Evolutionary conservation across 2,888 invertebrate genomes (phyloP).

Genomic region (Cabera pusaria): DNA sequence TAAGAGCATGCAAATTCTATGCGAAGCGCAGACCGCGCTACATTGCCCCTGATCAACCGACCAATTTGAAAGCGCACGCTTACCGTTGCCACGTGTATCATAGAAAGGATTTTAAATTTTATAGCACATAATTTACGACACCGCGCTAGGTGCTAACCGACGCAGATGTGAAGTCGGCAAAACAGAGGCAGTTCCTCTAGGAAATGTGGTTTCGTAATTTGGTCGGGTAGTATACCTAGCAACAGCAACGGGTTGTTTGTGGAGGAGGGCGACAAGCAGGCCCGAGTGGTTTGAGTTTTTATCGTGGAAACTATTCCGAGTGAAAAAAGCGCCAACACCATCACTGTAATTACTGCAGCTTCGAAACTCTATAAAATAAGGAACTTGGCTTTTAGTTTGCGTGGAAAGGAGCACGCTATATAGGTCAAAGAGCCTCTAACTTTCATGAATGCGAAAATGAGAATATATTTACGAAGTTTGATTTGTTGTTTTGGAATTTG

Average conservation of each 20-base stretch:
- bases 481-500: too few relatives aligned
- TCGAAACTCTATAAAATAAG: slow-evolving; percentile 10
- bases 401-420: neutral
- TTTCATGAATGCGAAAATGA: too few relatives aligned
- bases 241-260: slow-evolving; percentile 36
- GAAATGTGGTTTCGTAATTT: slow-evolving; percentile 31
- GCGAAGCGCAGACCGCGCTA: slow-evolving; percentile 42
- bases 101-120: slow-evolving; percentile 11
- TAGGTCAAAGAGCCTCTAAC: slow-evolving; percentile 8
- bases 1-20: slow-evolving; percentile 54
- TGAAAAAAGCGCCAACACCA: slow-evolving; percentile 8
- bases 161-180: slow-evolving; percentile 10
- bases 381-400: slow-evolving; percentile 9
- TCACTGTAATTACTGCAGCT: slow-evolving; percentile 8
- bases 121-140: slow-evolving; percentile 3
- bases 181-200: slow-evolving; percentile 12
- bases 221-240: slow-evolving; percentile 42
- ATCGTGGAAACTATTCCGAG: slow-evolving; percentile 5
- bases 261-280: slow-evolving; percentile 13
- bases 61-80: slow-evolving; percentile 31
- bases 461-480: too few relatives aligned
- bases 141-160: slow-evolving; percentile 4
- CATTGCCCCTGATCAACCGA: slow-evolving; percentile 41
- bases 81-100: neutral
- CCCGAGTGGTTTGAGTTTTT: slow-evolving; percentile 7